Evolutionary conservation across 2,888 invertebrate genomes (phyloP), one percentile per base, ranked within the genome.

Genomic region (Aproaerema taeniolella): DNA sequence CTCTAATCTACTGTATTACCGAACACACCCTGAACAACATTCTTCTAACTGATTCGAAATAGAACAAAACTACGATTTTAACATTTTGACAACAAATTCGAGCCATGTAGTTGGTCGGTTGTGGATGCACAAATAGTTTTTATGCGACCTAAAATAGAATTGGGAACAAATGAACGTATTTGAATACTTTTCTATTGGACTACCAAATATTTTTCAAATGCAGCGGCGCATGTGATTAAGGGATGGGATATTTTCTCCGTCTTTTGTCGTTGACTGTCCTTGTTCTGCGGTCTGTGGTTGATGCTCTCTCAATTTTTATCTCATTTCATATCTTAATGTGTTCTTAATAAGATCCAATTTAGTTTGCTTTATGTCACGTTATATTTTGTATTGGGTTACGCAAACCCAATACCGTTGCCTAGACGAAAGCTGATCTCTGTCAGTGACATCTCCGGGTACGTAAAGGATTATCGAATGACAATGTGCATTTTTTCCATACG

Each of bases 401-500:
- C 82, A 85, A 83, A 82, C 79, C 67, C 66, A 73, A 78, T 78
- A 81, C 78, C 73, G 75, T 79, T 79, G 76, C 61, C 67, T 77
- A 68, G 74, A 66, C 64, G 85, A 83, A 86, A 86, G 79, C 74
- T 81, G 85, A 86, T 85, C 80, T 81, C 70, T 73, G 68, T 61
- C 68, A 63, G 77, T 86, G 86, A 86, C 86, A 86, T 86, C 79
- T 80, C 76, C 63, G 64, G 67, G 75, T 73, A 72, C 67, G 76
- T 78, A 85, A 86, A 86, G 86, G 86, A 82, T 86, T 86, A 86
- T 86, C 82, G 70, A 77, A 83, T 85, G 81, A 83, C 85, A 82
- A 77, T 77, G 65, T 70, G 60, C 50, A 52, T 76, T 82, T 82
- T 83, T 86, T 80, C 59, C 61, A 57, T 59, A 59, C 54, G 35